A percentile compares a stretch with the other conserved stretches of the same genome.
Evolutionary conservation across 2,113 vertebrate genomes (phyloP).

Genomic region (Corynorhinus townsendii): DNA sequence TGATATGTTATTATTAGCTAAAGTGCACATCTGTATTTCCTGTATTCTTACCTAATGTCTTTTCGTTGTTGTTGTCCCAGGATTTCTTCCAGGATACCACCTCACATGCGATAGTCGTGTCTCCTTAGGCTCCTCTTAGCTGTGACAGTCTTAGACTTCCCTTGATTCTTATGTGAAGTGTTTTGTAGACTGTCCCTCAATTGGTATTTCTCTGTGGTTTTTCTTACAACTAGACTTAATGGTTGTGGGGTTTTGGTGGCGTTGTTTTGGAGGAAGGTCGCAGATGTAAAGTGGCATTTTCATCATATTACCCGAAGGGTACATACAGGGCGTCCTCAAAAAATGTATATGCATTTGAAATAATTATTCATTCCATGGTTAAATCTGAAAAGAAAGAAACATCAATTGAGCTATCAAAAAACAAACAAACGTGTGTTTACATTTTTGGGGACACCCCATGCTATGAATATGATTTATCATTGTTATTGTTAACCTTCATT

Average conservation of each 20-base stretch:
- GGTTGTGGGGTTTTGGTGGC: background rate
- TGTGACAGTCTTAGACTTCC: background rate
- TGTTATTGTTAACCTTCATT: background rate
- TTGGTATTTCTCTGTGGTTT: background rate
- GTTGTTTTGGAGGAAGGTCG: background rate
- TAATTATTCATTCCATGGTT: too few species aligned
- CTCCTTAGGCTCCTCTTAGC: background rate
- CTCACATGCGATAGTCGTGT: background rate
- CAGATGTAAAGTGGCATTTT: background rate
- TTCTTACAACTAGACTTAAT: background rate
- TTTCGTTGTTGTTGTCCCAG: background rate
- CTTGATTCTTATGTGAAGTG: background rate
- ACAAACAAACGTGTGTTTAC: too few species aligned
- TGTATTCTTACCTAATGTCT: background rate
- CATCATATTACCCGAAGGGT: background rate
- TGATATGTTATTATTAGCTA: background rate
- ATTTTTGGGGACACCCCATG: too few species aligned
- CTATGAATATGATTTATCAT: background rate
- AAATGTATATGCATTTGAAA: too few species aligned
- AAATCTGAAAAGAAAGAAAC: too few species aligned
- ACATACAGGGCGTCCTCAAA: background rate
- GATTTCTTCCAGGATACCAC: background rate
- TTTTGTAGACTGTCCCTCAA: background rate
- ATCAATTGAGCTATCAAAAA: too few species aligned
- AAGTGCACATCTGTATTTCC: background rate